Base-by-base conservation (phyloP, 1,140 invertebrate genomes). In the Drosophila setifemur region DNA sequence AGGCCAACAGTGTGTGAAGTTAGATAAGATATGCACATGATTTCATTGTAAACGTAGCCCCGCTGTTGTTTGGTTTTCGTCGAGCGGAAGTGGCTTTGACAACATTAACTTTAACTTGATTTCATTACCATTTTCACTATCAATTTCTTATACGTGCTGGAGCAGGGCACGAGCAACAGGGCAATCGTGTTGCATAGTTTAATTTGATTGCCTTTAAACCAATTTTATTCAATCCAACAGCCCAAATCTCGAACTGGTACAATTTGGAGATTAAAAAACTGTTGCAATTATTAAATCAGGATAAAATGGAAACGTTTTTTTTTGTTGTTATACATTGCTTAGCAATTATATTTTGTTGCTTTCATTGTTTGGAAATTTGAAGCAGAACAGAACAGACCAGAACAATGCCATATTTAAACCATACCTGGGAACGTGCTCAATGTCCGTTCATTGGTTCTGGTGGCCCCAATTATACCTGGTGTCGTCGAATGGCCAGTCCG, bases 21-120 rank as follows among this genome's bases (percentile, higher is more conserved):
- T 50, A 74, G 75, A 79, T 79, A 79, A 79, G 75, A 79, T 79
- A 79, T 74, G 76, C 76, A 74, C 76, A 81, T 79, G 75, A 78
- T 79, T 78, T 79, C 75, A 73, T 73, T 78, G 74, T 78, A 79
- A 72, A 69, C 53, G 77, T 42, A 23, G 6, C 9, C 21, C 19
- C 23, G 44, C n/a, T 58, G 49, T 31, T 55, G 55, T 55, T 35
- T 40, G 50, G 49, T 14, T 53, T 68, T 31, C 69, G 35, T 31
- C 69, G 35, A 54, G 53, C 70, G 75, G 75, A 79, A 79, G 64
- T 81, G 76, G 42, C 75, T 47, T 43, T 70, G 64, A 64, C 70
- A 79, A 69, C 61, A 79, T 74, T 58, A 55, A 69, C 23, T 45
- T 35, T 50, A 52, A 75, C 23, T 50, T 52, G 44, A 52, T 73